A percentile compares a stretch with the other conserved stretches of the same genome.
Conservation (phyloP, 1,140 invertebrate species). For the Andrena cerasifolii region DNA sequence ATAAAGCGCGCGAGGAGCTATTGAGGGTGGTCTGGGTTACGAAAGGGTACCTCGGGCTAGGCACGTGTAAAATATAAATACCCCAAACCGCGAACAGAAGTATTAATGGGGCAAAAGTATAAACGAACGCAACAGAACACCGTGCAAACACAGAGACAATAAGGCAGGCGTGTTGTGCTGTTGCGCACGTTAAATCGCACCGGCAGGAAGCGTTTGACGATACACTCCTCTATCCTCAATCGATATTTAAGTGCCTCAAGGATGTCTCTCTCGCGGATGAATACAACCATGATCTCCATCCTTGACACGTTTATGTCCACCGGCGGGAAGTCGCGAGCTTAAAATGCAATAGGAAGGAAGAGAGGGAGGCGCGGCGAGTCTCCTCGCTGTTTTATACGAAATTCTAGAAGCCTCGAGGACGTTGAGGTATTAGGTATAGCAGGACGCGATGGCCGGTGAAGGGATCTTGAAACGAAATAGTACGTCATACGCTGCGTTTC, state of each 20-base stretch:
- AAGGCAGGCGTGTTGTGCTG: conserved; percentile 8
- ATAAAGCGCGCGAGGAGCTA: no score
- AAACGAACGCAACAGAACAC: not conserved
- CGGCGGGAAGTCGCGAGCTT: not conserved
- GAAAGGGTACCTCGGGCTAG: no score
- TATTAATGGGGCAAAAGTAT: no score
- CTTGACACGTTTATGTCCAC: conserved; percentile 40
- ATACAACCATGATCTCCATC: conserved; percentile 46
- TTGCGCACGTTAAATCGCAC: conserved; percentile 1
- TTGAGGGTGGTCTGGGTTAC: no score
- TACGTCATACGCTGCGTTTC: conserved; percentile 21
- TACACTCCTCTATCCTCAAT: conserved; percentile 44
- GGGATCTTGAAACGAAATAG: conserved; percentile 13
- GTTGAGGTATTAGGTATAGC: not conserved
- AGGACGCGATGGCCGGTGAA: not conserved
- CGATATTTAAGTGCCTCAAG: conserved; percentile 47
- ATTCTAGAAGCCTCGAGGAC: not conserved
- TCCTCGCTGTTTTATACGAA: not conserved
- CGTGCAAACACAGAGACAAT: not conserved
- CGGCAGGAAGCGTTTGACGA: conserved; percentile 27
- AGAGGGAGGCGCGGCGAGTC: not conserved
- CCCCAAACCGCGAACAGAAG: no score
- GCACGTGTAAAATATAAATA: no score
- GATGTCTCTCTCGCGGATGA: conserved; percentile 28
- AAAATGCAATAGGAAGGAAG: not conserved